These are phyloP conservation scores for Stomatorhinus ivindoensis DNA, from an alignment of 2,113 vertebrate genomes.

Conservation along the genomic window DNA sequence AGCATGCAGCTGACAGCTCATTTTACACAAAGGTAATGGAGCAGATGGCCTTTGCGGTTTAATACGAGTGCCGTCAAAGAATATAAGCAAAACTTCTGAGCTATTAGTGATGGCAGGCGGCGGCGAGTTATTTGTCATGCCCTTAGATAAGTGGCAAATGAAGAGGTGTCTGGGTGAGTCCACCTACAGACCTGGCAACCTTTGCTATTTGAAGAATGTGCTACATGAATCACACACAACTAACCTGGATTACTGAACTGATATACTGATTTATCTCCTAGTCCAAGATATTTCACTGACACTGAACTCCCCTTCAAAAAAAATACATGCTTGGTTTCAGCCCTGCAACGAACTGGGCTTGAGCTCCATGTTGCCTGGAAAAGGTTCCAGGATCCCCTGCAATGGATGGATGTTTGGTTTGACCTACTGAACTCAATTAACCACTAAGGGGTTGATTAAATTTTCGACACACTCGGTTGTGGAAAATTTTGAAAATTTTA, in stretches of 20 bases:
- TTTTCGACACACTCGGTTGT: neutral
- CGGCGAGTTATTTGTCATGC: slow-evolving; percentile 69
- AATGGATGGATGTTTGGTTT: neutral
- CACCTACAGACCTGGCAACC: slow-evolving; percentile 36
- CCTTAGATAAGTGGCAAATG: slow-evolving; percentile 49
- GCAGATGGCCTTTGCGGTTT: slow-evolving; percentile 62
- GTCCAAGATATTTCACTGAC: neutral
- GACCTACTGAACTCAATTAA: neutral
- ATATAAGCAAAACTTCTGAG: slow-evolving; percentile 63
- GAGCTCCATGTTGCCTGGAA: neutral
- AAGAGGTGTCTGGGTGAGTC: slow-evolving; percentile 36
- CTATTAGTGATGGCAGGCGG: slow-evolving; percentile 60
- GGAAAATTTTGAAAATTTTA: neutral
- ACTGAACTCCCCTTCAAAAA: neutral
- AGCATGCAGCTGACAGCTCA: slow-evolving; percentile 65
- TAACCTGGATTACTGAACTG: slow-evolving; percentile 47
- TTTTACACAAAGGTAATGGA: slow-evolving; percentile 74
- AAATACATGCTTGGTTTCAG: neutral
- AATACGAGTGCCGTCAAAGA: slow-evolving; percentile 64
- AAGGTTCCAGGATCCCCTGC: neutral
- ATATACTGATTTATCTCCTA: slow-evolving; percentile 29
- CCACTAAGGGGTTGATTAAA: neutral
- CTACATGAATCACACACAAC: slow-evolving; percentile 55
- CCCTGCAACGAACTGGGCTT: neutral
- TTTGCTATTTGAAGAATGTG: slow-evolving; percentile 47